Percentiles rank a stretch among this genome's conserved stretches.
phyloP scores from a whole-genome alignment of 2,888 invertebrate species.

The Pomacea canaliculata region DNA sequence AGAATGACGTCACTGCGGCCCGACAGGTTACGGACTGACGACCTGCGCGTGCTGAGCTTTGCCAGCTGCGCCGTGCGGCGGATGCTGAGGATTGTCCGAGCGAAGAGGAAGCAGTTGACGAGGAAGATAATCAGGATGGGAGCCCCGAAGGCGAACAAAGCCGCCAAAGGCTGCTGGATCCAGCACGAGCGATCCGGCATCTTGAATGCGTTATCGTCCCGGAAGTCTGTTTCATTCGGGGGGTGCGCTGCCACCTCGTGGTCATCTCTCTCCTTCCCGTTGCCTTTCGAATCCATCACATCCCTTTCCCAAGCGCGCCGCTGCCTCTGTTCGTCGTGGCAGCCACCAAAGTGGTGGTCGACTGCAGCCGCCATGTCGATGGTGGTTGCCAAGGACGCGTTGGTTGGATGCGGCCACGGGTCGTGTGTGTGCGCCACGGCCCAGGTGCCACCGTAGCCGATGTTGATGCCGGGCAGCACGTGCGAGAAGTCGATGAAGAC shows the following conservation, averaged over 20 bases:
- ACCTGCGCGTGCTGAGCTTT: conserved; percentile 37
- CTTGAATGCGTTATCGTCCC: no score
- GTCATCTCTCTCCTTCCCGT: no score
- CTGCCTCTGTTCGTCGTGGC: background rate
- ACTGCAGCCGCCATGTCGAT: background rate
- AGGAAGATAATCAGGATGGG: conserved; percentile 56
- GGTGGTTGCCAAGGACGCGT: background rate
- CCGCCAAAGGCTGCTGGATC: conserved; percentile 58
- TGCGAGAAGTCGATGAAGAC: conserved; percentile 58
- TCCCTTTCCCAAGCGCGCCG: no score
- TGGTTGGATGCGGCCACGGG: background rate
- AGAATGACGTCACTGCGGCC: conserved; percentile 59
- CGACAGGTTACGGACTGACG: conserved; percentile 42
- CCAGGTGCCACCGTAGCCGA: conserved; percentile 21
- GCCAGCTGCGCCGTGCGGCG: conserved; percentile 46
- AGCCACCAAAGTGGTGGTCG: background rate
- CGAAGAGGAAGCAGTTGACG: conserved; percentile 53
- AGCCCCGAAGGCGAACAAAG: conserved; percentile 55
- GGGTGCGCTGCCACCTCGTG: no score
- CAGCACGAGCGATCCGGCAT: conserved; percentile 41
- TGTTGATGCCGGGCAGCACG: conserved; percentile 37
- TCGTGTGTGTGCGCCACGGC: background rate
- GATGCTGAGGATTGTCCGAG: conserved; percentile 55
- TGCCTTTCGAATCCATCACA: no score
- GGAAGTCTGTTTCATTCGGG: no score